These are phyloP conservation scores for Harpegnathos saltator DNA, from an alignment of 1,140 invertebrate genomes.

Conservation along the genomic window DNA sequence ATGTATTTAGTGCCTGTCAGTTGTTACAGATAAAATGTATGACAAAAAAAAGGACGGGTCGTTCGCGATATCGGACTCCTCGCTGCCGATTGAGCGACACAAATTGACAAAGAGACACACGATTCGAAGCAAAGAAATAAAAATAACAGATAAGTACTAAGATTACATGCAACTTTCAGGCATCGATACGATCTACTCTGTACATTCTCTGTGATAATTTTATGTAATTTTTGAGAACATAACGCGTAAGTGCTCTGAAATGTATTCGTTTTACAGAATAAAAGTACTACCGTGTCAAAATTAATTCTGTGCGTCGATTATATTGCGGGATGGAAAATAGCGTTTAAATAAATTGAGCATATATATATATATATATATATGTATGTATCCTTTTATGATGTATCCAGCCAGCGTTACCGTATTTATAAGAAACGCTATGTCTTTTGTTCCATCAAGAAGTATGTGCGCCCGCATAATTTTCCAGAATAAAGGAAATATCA, in stretches of 20 bases:
- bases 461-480: not conserved
- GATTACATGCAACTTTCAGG: constrained; percentile 74
- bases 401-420: not conserved
- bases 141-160: constrained; percentile 57
- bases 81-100: not conserved
- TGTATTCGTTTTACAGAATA: constrained; percentile 77
- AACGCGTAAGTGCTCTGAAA: constrained; percentile 58
- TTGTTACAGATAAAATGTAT: constrained; percentile 61
- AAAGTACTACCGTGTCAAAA: constrained; percentile 65
- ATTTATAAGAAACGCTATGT: not conserved
- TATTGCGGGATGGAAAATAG: not conserved
- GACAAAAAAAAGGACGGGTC: not conserved
- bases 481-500: not conserved
- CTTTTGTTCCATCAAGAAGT: constrained; percentile 5
- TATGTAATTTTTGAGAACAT: constrained; percentile 76
- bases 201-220: constrained; percentile 82
- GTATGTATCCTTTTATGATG: not conserved
- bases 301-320: constrained; percentile 22
- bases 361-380: too few species aligned
- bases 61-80: constrained; percentile 16
- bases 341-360: too few species aligned
- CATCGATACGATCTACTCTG: constrained; percentile 74
- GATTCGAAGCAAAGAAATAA: constrained; percentile 9
- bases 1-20: constrained; percentile 74
- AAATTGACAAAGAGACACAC: constrained; percentile 3